Evolutionary conservation across 2,113 vertebrate genomes (phyloP).

Genomic region (Setophaga petechia): DNA sequence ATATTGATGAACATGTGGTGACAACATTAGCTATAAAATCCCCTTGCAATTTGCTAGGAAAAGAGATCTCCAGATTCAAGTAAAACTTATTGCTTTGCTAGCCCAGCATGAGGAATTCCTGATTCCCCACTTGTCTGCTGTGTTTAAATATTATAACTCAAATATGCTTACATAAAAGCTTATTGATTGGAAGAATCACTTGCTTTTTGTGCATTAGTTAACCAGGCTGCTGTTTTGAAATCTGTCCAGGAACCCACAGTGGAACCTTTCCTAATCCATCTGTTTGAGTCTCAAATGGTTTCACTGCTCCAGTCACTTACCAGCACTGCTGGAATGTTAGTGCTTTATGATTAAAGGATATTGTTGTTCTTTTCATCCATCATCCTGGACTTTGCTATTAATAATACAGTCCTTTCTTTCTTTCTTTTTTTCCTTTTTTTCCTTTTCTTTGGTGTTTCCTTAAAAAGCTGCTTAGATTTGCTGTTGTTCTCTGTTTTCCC

Average conservation of each 20-base stretch:
- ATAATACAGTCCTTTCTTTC: conserved; percentile 2
- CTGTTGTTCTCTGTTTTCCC: neutral
- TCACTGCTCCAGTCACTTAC: conserved; percentile 63
- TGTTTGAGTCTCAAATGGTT: conserved; percentile 73
- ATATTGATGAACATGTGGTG: conserved; percentile 16
- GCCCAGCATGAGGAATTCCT: conserved; percentile 32
- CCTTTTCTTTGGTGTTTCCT: neutral
- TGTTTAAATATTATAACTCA: conserved; percentile 68
- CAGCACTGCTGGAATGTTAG: conserved; percentile 69
- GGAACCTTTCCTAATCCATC: conserved; percentile 72
- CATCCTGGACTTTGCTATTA: conserved; percentile 68
- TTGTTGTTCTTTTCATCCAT: conserved; percentile 72
- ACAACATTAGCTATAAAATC: conserved; percentile 6
- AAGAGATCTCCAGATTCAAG: neutral
- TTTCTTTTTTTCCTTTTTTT: too few species aligned
- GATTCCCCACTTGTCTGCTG: conserved; percentile 49
- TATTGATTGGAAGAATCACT: conserved; percentile 70
- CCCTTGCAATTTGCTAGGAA: neutral
- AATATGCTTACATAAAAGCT: conserved; percentile 67
- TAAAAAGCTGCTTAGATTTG: conserved; percentile 25
- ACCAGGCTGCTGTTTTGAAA: conserved; percentile 73
- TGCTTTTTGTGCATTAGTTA: conserved; percentile 73
- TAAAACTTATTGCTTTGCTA: conserved; percentile 48
- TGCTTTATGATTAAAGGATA: conserved; percentile 73
- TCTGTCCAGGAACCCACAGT: conserved; percentile 67